Evolutionary conservation across 2,888 invertebrate genomes (phyloP), one percentile per base, ranked within the genome.

Genomic region (Conus canariensis): DNA sequence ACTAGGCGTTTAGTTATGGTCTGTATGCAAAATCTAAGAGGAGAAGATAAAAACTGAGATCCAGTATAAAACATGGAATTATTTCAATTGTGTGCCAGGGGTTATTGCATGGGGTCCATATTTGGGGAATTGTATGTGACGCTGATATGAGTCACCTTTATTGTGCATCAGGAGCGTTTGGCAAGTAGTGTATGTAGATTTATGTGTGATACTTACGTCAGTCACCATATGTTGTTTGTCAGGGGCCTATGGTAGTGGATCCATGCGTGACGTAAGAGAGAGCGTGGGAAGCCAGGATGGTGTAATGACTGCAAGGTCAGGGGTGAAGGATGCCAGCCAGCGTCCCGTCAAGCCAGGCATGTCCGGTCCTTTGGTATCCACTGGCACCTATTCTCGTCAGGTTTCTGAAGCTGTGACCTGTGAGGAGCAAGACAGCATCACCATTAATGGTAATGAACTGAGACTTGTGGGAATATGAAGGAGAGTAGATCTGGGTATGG

Each of bases 351-450:
- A 87, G 58, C 67, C 87, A 5, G 70, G 85, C 22, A 22, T 25
- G 25, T 16, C 67, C 86, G 25, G 22, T 25, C 85, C 58, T 22
- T n/a, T 58, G n/a, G 8, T n/a, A 16, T 45, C 87, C 6, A 86
- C 22, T 12, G 25, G 16, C 67, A 12, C 12, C 89, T 77, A 45
- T 82, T n/a, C 45, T n/a, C 90, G 94, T 19, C 94, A 94, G 91
- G 92, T 91, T 88, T 94, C 94, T 5, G 94, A 94, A 88, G 93
- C 94, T 12, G 90, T 91, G 12, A 91, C 93, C 9, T 88, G 90
- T 16, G 91, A 92, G 30, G 93, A 92, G 22, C 82, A 87, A 70
- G 92, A 93, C 22, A 92, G n/a, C 16, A 60, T 83, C 25, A 77
- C 89, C 16, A 77, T 87, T 45, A 90, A 90, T 80, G 90, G 90